These are phyloP conservation scores for Amphiprion percula DNA, from an alignment of 2,113 vertebrate genomes.

Conservation along the genomic window DNA sequence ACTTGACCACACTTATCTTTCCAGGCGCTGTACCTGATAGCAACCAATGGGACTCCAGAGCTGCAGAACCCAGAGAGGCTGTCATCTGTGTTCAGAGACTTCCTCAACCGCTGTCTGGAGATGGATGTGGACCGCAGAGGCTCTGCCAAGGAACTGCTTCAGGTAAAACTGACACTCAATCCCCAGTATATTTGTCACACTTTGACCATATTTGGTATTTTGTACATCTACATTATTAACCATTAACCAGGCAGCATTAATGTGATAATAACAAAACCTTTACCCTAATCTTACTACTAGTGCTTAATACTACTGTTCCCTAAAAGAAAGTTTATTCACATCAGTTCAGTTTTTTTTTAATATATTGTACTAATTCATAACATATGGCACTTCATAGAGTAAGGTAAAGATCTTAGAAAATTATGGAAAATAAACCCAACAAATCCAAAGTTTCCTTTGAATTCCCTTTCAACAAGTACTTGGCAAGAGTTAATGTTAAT, in stretches of 20 bases:
- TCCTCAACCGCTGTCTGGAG: conserved; percentile 97
- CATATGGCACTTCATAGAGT: too few relatives aligned
- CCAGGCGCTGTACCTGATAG: conserved; percentile 97
- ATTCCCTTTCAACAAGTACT: too few relatives aligned
- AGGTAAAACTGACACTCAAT: conserved; percentile 82
- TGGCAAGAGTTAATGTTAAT: neutral
- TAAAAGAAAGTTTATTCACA: too few relatives aligned
- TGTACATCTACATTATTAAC: neutral
- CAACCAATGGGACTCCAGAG: conserved; percentile 97
- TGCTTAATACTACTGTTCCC: too few relatives aligned
- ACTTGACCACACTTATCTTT: conserved; percentile 1
- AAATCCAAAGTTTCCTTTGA: too few relatives aligned
- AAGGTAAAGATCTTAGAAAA: too few relatives aligned
- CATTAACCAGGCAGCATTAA: too few relatives aligned
- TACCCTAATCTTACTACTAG: too few relatives aligned
- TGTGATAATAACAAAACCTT: too few relatives aligned
- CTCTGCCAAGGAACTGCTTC: conserved; percentile 96
- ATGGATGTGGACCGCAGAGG: conserved; percentile 99
- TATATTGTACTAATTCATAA: too few relatives aligned
- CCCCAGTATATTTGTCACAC: neutral
- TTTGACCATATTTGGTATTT: neutral
- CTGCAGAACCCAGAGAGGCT: conserved; percentile 98
- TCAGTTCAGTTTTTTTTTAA: too few relatives aligned
- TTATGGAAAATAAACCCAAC: too few relatives aligned
- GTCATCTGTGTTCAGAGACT: conserved; percentile 95